Evolutionary conservation across 1,140 invertebrate species (phyloP), one percentile per base, ranked within the genome.

Genomic region (Pogonus chalceus): DNA sequence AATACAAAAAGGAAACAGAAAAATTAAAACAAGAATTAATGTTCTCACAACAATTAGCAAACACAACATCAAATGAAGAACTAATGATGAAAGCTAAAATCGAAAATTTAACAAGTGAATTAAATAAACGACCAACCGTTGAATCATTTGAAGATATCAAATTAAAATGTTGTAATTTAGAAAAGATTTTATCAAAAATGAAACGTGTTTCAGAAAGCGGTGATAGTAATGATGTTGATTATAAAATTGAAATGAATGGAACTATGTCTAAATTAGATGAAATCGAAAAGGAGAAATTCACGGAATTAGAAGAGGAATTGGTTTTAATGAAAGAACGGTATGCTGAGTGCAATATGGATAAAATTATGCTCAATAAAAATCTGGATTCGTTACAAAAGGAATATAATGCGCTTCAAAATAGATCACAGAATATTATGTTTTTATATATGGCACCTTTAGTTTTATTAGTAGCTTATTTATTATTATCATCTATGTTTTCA

Each of bases 251-350:
- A n/a, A 10, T 16, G 2, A 57, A 51, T 23, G 20, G 55, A n/a
- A 51, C 16, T 23, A 31, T 12, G 31, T 37, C 9, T 22, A 60
- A 22, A 60, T 50, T 51, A 56, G 31, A 18, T 4, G 37, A 43
- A 9, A 43, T 43, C 4, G 37, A 43, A 12, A 31, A 31, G 20
- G 60, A 63, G 35, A 58, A 66, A 57, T 48, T 66, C 22, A 53
- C 55, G 9, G 54, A 57, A 50, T 55, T 75, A 3, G 72, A 72
- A 52, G 76, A 78, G 54, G 75, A 78, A 57, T 55, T 79, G 39
- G 70, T 74, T 47, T 66, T 71, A 16, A 57, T 78, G 16, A 77
- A 78, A 43, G 76, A 79, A 58, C 72, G 73, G 52, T 78, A 69
- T 58, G 70, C 71, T 47, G 54, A 57, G 23, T 67, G 68, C 3